phyloP scores from a whole-genome alignment of 2,888 invertebrate species.

The Cephus spinipes region DNA sequence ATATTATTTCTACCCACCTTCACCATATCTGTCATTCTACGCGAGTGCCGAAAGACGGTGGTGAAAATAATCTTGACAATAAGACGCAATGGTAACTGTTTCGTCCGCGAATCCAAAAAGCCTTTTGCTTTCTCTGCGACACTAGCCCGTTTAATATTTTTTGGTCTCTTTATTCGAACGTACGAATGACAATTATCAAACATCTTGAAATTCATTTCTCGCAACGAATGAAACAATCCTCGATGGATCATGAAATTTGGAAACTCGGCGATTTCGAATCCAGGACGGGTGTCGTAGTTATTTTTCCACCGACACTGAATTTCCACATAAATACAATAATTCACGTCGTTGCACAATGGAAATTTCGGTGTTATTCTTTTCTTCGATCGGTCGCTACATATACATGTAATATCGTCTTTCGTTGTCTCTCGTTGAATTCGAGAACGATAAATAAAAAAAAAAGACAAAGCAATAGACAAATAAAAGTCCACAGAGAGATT shows the following conservation, averaged over 20 bases:
- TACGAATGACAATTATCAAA: background rate
- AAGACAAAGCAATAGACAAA: background rate
- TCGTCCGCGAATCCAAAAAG: background rate
- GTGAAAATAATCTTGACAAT: background rate
- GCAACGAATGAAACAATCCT: background rate
- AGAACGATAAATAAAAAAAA: background rate
- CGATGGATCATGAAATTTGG: background rate
- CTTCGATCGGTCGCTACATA: background rate
- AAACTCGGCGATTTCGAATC: background rate
- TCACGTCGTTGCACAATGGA: background rate
- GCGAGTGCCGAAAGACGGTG: background rate
- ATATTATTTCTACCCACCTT: background rate
- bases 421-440: background rate
- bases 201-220: background rate
- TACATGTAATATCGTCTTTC: background rate
- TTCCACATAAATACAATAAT: too few relatives aligned
- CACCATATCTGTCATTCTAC: background rate
- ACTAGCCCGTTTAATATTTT: background rate
- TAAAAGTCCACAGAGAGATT: background rate
- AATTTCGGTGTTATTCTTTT: background rate
- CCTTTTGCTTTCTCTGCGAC: background rate
- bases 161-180: background rate
- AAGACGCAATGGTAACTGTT: background rate
- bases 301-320: background rate
- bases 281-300: background rate